phyloP scores from a whole-genome alignment of 2,797 vertebrate species.

The Crenichthys baileyi region DNA sequence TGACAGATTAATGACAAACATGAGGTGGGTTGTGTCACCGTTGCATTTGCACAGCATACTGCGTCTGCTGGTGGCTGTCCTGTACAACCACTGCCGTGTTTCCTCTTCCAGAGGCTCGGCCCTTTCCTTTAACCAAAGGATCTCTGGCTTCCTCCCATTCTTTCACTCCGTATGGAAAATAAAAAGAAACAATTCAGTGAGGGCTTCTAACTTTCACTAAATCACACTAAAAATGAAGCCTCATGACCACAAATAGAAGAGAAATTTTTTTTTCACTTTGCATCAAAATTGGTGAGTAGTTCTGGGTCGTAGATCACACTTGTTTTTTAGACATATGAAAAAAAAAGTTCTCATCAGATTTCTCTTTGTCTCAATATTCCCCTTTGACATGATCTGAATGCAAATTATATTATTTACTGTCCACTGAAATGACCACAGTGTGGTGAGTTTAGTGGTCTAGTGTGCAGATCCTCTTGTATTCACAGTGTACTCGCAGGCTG shows the following conservation, averaged over 20 bases:
- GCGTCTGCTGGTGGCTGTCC: neutral
- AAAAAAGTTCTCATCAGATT: neutral
- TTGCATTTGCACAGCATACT: neutral
- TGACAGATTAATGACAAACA: no score
- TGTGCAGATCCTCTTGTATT: neutral
- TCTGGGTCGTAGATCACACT: neutral
- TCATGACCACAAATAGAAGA: neutral
- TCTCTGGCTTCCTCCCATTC: slow-evolving; percentile 56
- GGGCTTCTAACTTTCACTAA: neutral
- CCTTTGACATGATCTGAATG: neutral
- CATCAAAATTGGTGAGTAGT: slow-evolving; percentile 28
- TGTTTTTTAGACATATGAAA: neutral
- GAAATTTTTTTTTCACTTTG: neutral
- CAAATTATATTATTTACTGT: neutral
- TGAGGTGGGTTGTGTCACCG: neutral
- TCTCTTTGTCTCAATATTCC: neutral
- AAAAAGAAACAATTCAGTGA: slow-evolving; percentile 20
- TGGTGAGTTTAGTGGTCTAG: neutral
- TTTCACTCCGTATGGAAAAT: neutral
- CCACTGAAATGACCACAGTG: neutral
- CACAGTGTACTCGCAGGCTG: neutral
- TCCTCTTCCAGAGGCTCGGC: slow-evolving; percentile 27
- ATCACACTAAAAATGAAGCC: neutral
- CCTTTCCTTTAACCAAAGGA: slow-evolving; percentile 29
- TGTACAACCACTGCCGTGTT: slow-evolving; percentile 3